Evolutionary conservation across 2,888 invertebrate species (phyloP), one percentile per base, ranked within the genome.

Genomic region (Parascotia fuliginaria): DNA sequence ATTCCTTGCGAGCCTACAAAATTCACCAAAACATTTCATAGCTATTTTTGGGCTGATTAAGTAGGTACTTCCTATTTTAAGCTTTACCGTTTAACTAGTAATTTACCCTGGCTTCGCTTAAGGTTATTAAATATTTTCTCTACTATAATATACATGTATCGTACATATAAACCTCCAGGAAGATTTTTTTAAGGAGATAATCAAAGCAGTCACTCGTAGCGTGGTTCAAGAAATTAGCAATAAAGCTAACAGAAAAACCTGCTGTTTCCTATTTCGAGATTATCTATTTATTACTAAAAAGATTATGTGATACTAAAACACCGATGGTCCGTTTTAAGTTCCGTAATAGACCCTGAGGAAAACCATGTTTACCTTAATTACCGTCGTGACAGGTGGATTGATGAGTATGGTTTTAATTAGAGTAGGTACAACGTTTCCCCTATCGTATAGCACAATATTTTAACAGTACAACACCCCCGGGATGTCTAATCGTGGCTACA

Each of bases 281-380:
- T n/a, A n/a, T n/a, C n/a, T n/a, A n/a, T n/a, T n/a, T n/a, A n/a
- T n/a, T n/a, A n/a, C n/a, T 24, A 24, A 24, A 3, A 7, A 24
- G 7, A 24, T 24, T 7, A 24, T 24, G 3, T 0, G 14, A 32
- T 7, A 4, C 15, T 34, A 3, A 16, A 34, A 34, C 11, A 16
- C 3, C 33, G 7, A 32, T 34, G 13, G 4, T 14, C 2, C 11
- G n/a, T 34, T 16, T 16, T 34, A 16, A 16, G n/a, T 9, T 1
- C 9, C 11, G n/a, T 36, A 15, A 6, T n/a, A 11, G 0, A n/a
- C 14, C 33, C 28, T 9, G 7, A 3, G 33, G 19, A 28, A 24
- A 19, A 24, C 13, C 16, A 33, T 46, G 34, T 40, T 40, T 47
- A 37, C 36, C 47, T 31, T 47, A 42, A 47, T 47, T 47, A 47